Percentiles rank a stretch among this genome's conserved stretches.
Conservation (phyloP, 2,888 invertebrate genomes). For the Gari tellinella region DNA sequence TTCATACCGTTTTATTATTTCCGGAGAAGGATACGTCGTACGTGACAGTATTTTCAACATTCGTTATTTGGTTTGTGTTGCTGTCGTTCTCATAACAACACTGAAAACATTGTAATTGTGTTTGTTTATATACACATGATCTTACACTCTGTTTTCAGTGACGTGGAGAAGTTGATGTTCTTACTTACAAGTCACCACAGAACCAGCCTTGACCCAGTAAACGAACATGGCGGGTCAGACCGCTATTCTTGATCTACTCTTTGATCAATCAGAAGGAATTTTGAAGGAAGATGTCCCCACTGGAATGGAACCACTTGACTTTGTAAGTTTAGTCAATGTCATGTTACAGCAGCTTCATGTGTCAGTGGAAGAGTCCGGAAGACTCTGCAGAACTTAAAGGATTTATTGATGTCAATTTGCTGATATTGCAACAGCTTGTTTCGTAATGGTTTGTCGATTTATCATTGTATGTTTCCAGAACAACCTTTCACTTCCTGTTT, state of each 20-base stretch:
- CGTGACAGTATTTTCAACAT: not conserved
- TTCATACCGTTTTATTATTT: no score
- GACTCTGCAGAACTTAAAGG: no score
- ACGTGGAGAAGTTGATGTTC: slow-evolving; percentile 52
- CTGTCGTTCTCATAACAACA: slow-evolving; percentile 3
- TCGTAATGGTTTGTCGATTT: no score
- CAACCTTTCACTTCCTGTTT: no score
- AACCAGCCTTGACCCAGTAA: slow-evolving; percentile 21
- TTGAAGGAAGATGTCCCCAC: slow-evolving; percentile 62
- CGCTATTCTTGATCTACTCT: slow-evolving; percentile 77
- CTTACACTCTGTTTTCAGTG: slow-evolving; percentile 28
- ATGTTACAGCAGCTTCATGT: no score
- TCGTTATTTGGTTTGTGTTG: not conserved
- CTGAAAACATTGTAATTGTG: not conserved
- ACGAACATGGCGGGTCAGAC: slow-evolving; percentile 47
- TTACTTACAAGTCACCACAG: slow-evolving; percentile 15
- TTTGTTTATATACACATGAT: not conserved
- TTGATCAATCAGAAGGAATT: slow-evolving; percentile 75
- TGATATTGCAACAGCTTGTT: no score
- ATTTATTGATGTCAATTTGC: no score
- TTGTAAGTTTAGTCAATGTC: slow-evolving; percentile 63
- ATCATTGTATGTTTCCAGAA: no score
- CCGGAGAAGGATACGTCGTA: no score
- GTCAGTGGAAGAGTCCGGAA: no score
- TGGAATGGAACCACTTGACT: slow-evolving; percentile 63